phyloP scores from a whole-genome alignment of 2,113 vertebrate species.

The Paedocypris sp. region DNA sequence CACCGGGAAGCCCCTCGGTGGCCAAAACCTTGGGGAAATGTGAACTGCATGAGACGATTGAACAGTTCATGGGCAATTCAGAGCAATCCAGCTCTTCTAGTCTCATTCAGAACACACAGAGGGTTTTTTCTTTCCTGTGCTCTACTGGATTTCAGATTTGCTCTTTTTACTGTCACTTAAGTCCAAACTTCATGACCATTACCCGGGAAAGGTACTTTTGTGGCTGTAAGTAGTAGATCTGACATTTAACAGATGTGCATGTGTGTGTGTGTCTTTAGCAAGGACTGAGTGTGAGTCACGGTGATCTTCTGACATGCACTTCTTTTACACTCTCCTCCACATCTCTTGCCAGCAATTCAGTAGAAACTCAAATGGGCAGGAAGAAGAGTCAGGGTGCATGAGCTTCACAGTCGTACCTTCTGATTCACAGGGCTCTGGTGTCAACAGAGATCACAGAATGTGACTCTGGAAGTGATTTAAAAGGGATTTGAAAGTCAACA shows the following conservation, averaged over 20 bases:
- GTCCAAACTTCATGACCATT: too few species aligned
- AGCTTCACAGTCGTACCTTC: slow-evolving; percentile 5
- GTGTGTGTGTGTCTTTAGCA: not conserved
- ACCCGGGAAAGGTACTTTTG: too few species aligned
- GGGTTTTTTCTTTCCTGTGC: too few species aligned
- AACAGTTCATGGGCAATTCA: too few species aligned
- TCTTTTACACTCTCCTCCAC: slow-evolving; percentile 12
- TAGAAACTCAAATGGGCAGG: slow-evolving; percentile 17
- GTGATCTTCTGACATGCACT: not conserved
- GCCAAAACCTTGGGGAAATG: not conserved
- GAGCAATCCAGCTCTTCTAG: too few species aligned
- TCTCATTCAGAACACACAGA: too few species aligned
- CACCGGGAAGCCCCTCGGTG: slow-evolving; percentile 22
- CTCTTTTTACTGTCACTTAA: too few species aligned
- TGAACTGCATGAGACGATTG: too few species aligned
- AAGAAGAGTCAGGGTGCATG: slow-evolving; percentile 9
- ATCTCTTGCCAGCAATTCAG: not conserved
- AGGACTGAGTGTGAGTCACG: slow-evolving; percentile 9
- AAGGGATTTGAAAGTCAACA: slow-evolving; percentile 23
- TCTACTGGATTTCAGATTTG: too few species aligned
- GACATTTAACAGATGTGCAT: not conserved
- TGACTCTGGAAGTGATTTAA: slow-evolving; percentile 24
- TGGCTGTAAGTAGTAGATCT: too few species aligned
- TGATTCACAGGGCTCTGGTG: slow-evolving; percentile 21
- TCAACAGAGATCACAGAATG: slow-evolving; percentile 23